Percentiles rank a stretch among this genome's conserved stretches.
Evolutionary conservation across 2,797 vertebrate species (phyloP).

Genomic region (Melanotaenia pygmaea): DNA sequence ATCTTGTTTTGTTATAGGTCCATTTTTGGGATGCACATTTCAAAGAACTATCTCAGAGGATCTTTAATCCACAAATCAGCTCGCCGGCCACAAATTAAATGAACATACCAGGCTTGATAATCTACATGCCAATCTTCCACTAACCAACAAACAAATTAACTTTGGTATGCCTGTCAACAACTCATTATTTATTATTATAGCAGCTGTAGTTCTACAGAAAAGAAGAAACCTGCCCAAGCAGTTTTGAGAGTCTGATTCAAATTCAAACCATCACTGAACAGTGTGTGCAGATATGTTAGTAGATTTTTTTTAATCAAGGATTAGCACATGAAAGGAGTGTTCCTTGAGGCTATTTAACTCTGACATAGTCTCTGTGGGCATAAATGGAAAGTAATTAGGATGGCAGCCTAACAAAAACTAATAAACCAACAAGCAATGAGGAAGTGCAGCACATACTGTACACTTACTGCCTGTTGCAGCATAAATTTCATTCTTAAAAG

Average conservation of each 20-base stretch:
- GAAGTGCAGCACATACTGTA: conserved; percentile 27
- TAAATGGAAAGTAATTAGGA: conserved; percentile 62
- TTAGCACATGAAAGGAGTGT: conserved; percentile 55
- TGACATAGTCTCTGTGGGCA: conserved; percentile 49
- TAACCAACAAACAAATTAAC: conserved; percentile 60
- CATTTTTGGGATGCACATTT: conserved; percentile 35
- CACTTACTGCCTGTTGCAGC: conserved; percentile 44
- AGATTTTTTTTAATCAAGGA: conserved; percentile 54
- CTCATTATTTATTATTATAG: conserved; percentile 47
- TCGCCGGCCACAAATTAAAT: conserved; percentile 41
- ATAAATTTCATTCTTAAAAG: conserved; percentile 43
- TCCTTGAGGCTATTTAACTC: conserved; percentile 58
- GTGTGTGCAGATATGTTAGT: conserved; percentile 49
- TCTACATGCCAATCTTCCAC: conserved; percentile 47
- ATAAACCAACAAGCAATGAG: conserved; percentile 51
- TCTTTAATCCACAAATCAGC: conserved; percentile 40
- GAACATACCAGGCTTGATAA: conserved; percentile 35
- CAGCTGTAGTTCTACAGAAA: conserved; percentile 37
- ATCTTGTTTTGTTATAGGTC: conserved; percentile 28
- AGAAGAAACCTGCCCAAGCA: conserved; percentile 26
- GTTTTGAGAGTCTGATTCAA: conserved; percentile 50
- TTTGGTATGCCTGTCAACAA: conserved; percentile 48
- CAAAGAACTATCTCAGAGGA: conserved; percentile 28
- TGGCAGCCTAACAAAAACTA: conserved; percentile 44
- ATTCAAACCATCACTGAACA: conserved; percentile 33